A percentile compares a stretch with the other conserved stretches of the same genome.
phyloP scores from a whole-genome alignment of 2,888 invertebrate species.

The Caenorhabditis parvicauda region DNA sequence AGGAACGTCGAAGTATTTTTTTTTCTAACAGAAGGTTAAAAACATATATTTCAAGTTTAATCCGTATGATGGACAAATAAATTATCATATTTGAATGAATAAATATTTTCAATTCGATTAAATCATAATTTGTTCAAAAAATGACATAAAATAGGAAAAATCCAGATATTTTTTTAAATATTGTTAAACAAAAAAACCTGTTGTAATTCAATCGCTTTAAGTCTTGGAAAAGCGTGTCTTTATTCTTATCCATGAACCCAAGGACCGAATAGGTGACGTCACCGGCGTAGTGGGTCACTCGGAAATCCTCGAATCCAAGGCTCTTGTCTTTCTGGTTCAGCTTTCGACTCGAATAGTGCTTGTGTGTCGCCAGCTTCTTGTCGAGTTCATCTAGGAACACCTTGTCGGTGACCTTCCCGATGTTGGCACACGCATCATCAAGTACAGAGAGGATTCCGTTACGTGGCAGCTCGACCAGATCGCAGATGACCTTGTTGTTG shows the following conservation, averaged over 20 bases:
- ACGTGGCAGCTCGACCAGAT: constrained; percentile 88
- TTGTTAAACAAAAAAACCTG: constrained; percentile 61
- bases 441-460: constrained; percentile 86
- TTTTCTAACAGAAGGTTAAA: no score
- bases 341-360: constrained; percentile 80
- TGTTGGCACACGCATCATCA: constrained; percentile 94
- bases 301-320: constrained; percentile 64
- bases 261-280: constrained; percentile 86
- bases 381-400: constrained; percentile 89
- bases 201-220: constrained; percentile 86
- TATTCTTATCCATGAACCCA: constrained; percentile 95
- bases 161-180: neutral
- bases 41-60: neutral
- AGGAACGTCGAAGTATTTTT: no score
- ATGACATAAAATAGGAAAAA: neutral
- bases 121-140: neutral
- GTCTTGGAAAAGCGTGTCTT: constrained; percentile 92
- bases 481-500: constrained; percentile 90
- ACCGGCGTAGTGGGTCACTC: constrained; percentile 86
- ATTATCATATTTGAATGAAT: neutral
- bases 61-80: neutral
- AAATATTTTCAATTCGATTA: neutral
- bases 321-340: constrained; percentile 70
- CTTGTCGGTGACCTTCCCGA: constrained; percentile 81
- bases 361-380: constrained; percentile 79